A percentile compares a stretch with the other conserved stretches of the same genome.
These are phyloP conservation scores for Pedetes capensis DNA, from an alignment of 2,113 vertebrate species.

Conservation along the genomic window DNA sequence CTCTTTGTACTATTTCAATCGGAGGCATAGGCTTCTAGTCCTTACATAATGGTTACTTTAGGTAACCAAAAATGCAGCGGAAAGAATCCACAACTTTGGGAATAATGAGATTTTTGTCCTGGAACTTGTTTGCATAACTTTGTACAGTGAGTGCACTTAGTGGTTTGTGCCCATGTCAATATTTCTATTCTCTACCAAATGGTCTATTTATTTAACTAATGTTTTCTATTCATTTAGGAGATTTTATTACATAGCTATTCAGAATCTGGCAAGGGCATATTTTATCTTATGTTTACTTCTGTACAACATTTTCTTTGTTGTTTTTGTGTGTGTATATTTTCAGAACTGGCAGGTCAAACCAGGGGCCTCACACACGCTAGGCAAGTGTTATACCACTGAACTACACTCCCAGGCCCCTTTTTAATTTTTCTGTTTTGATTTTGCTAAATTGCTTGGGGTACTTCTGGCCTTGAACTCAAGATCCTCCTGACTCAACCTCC, in stretches of 20 bases:
- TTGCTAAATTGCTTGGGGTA: no score
- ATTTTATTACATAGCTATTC: not conserved
- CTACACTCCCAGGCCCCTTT: no score
- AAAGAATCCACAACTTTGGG: not conserved
- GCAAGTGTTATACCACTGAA: no score
- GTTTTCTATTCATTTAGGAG: not conserved
- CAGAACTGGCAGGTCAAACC: no score
- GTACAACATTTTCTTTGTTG: no score
- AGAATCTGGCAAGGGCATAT: not conserved
- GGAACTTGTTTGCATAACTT: not conserved
- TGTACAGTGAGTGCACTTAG: not conserved
- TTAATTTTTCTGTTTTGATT: no score
- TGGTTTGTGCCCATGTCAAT: not conserved
- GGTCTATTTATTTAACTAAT: slow-evolving; percentile 23
- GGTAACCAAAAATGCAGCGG: not conserved
- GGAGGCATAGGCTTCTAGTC: not conserved
- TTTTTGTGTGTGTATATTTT: no score
- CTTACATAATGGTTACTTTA: not conserved
- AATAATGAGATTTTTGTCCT: not conserved
- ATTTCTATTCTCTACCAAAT: not conserved
- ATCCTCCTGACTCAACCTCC: no score
- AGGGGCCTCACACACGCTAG: no score
- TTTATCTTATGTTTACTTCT: not conserved
- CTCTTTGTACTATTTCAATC: not conserved
- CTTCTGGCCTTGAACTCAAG: no score